These are phyloP conservation scores for Temnothorax unifasciatus DNA, from an alignment of 2,888 invertebrate species.

Conservation along the genomic window DNA sequence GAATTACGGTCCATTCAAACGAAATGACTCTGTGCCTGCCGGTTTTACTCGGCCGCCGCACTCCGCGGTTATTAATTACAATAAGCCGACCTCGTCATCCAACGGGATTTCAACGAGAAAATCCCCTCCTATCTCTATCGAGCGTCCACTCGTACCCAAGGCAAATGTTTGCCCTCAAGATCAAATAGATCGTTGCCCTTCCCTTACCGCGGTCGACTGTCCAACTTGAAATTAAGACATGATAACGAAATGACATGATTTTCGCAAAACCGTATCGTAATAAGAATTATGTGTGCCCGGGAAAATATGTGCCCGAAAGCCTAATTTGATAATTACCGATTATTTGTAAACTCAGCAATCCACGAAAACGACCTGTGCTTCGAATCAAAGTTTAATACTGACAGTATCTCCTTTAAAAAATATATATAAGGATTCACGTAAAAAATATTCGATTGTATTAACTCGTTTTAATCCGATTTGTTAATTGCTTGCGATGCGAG, in stretches of 20 bases:
- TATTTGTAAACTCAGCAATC: neutral
- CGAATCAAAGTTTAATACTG: neutral
- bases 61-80: conserved; percentile 80
- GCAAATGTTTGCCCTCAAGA: conserved; percentile 77
- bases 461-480: conserved; percentile 21
- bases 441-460: neutral
- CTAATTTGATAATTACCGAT: neutral
- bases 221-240: conserved; percentile 22
- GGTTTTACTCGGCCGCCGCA: conserved; percentile 67
- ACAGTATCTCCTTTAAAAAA: neutral
- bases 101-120: conserved; percentile 17
- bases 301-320: neutral
- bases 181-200: conserved; percentile 78
- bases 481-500: conserved; percentile 12
- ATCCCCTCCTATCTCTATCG: conserved; percentile 30
- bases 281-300: neutral
- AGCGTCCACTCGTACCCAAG: conserved; percentile 52
- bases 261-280: neutral
- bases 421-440: neutral
- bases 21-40: conserved; percentile 75
- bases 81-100: conserved; percentile 69
- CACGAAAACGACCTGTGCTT: neutral
- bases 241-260: conserved; percentile 6
- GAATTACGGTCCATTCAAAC: conserved; percentile 84
- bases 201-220: neutral